Base-by-base conservation (phyloP, 2,888 invertebrate species). In the Harpagoxenus sublaevis region DNA sequence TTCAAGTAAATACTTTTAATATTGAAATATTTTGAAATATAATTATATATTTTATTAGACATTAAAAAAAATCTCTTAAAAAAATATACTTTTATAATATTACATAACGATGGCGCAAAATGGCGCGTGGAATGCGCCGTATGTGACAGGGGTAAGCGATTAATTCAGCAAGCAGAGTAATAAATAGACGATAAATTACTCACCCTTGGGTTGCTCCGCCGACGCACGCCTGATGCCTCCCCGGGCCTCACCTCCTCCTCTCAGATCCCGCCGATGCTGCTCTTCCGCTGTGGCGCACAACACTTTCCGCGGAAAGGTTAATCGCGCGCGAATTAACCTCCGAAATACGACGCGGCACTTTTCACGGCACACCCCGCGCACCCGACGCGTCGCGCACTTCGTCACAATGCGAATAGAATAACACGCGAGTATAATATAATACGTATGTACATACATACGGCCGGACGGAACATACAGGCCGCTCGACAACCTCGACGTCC, bases 131-230 rank as follows among this genome's bases (percentile, higher is more conserved):
- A 42, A 66, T 4, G 42, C 42, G 23, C 9, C 42, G 12, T 10
- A 5, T 3, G 65, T 3, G 65, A 23, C 65, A 23, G 6, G 23
- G 6, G 42, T 42, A 23, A 45, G 28, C 28, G 15, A 66, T 65
- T 65, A 42, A 65, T 66, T 66, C 28, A 42, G 23, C 42, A 28
- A 45, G 45, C 15, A 8, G 9, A 35, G 45, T 66, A 66, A 66
- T 45, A 66, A 45, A 66, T 15, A 15, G 65, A 15, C 45, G 15
- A 66, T 66, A 66, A 45, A 66, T 66, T 66, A 28, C 45, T 66
- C 28, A 66, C 65, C 65, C 45, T 28, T 23, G 28, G 28, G 65
- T 65, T 15, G 65, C 28, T 45, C 28, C 65, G 65, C 15, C 23
- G 65, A 28, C 28, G 15, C 28, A 28, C 28, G 15, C 28, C 45